These are phyloP conservation scores for Ophiothrix spiculata DNA, from an alignment of 35 echinoderm and acorn worm genomes.

Conservation along the genomic window DNA sequence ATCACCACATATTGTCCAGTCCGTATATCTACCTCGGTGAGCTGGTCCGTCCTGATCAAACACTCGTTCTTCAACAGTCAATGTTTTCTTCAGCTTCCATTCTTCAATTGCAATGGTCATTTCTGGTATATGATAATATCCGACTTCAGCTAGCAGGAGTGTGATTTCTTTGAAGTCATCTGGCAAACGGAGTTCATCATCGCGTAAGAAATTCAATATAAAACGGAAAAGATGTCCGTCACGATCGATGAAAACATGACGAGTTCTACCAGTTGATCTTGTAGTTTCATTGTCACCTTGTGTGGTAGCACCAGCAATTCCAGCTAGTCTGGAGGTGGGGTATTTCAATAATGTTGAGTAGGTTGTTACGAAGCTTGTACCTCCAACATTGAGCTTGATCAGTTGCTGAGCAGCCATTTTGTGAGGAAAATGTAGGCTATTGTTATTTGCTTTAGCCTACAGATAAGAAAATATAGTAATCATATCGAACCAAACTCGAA, in stretches of 20 bases:
- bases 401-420: too few species aligned
- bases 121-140: not conserved
- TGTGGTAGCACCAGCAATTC: too few species aligned
- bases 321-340: too few species aligned
- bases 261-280: too few species aligned
- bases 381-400: too few species aligned
- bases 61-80: not conserved
- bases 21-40: not conserved
- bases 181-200: not conserved
- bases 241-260: not conserved
- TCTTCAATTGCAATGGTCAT: not conserved
- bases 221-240: not conserved
- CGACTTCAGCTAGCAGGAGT: not conserved
- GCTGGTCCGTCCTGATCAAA: not conserved
- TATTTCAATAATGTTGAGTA: too few species aligned
- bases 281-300: too few species aligned
- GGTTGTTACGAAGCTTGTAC: too few species aligned
- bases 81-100: not conserved
- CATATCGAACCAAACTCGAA: too few species aligned
- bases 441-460: too few species aligned
- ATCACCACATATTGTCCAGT: not conserved
- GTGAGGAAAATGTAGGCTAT: too few species aligned
- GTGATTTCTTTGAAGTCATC: not conserved
- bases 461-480: too few species aligned
- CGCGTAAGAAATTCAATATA: not conserved